These are phyloP conservation scores for Hormaphis cornu DNA, from an alignment of 1,140 invertebrate genomes.

Conservation along the genomic window DNA sequence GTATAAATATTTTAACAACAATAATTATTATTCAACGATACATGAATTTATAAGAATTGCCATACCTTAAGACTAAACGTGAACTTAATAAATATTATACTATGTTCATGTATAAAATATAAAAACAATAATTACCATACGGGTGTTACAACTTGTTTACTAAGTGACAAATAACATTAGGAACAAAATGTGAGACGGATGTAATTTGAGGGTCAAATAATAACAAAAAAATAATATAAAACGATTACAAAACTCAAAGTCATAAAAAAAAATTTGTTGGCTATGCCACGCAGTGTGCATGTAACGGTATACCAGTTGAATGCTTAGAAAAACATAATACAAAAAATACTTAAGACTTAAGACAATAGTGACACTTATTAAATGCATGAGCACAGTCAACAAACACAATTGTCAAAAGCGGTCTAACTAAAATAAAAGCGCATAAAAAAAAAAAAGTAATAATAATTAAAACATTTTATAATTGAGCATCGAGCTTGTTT, in stretches of 20 bases:
- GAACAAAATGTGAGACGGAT: neutral
- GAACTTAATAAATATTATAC: too few species aligned
- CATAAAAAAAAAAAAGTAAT: neutral
- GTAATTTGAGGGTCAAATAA: too few species aligned
- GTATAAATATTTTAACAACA: neutral
- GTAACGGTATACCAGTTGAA: neutral
- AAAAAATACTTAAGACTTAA: neutral
- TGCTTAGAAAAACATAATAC: neutral
- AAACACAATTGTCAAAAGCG: neutral
- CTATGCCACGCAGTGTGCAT: too few species aligned
- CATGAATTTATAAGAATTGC: neutral
- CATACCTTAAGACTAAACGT: neutral
- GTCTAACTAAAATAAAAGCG: neutral
- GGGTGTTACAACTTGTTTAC: neutral
- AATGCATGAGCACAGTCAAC: neutral
- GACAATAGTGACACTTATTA: neutral
- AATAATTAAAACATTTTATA: too few species aligned
- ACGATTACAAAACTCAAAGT: too few species aligned
- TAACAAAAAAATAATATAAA: too few species aligned
- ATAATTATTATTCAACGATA: neutral
- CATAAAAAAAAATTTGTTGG: too few species aligned
- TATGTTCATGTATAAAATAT: too few species aligned
- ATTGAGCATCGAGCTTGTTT: constrained; percentile 4
- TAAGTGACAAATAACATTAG: neutral
- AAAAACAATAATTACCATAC: too few species aligned